Conservation (phyloP, 2,797 vertebrate species). For the Nyctibius grandis region DNA sequence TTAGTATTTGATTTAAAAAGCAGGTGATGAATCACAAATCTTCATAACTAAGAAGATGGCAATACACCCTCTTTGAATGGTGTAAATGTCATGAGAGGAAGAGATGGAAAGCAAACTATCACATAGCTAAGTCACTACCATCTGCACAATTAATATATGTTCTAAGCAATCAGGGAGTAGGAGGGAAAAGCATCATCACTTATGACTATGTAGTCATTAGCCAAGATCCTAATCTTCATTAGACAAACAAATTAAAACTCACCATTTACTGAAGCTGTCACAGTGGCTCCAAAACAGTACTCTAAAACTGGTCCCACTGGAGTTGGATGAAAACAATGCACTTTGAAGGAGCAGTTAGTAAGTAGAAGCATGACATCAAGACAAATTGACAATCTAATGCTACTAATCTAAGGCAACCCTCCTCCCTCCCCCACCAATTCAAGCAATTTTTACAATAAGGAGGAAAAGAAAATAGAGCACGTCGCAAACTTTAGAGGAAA, state of each 20-base stretch:
- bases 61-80: slow-evolving; percentile 16
- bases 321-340: not conserved
- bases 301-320: not conserved
- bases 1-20: slow-evolving; percentile 19
- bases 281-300: slow-evolving; percentile 3
- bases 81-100: slow-evolving; percentile 32
- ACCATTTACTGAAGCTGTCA: slow-evolving; percentile 1
- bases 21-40: slow-evolving; percentile 41
- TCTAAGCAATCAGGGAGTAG: slow-evolving; percentile 26
- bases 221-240: slow-evolving; percentile 6
- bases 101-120: slow-evolving; percentile 29
- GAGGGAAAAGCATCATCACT: slow-evolving; percentile 18
- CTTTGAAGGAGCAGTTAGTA: not conserved
- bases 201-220: slow-evolving; percentile 42
- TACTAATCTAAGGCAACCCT: not conserved
- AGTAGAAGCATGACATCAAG: not conserved
- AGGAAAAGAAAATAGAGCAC: not conserved
- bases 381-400: not conserved
- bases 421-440: not conserved
- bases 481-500: not conserved
- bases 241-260: slow-evolving; percentile 23
- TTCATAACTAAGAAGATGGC: not conserved
- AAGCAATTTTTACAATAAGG: not conserved
- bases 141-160: slow-evolving; percentile 30
- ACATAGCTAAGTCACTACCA: slow-evolving; percentile 19